Conservation (phyloP, 2,797 vertebrate species). For the Momotus momota region DNA sequence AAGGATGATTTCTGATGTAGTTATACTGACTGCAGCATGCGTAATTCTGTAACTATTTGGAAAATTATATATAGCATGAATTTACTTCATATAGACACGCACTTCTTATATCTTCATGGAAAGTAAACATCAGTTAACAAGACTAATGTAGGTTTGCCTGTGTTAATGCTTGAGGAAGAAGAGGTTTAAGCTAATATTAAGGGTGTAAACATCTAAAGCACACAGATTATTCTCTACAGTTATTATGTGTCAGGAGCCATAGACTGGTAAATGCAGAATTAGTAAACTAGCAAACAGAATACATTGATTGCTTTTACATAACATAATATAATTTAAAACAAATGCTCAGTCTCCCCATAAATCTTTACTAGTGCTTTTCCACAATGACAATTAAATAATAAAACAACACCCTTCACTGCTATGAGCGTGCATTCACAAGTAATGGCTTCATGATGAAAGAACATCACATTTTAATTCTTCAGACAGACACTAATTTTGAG, state of each 20-base stretch:
- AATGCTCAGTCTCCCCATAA: constrained; percentile 8
- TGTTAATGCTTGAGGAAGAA: background rate
- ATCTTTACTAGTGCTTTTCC: constrained; percentile 24
- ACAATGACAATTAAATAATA: constrained; percentile 25
- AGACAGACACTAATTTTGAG: constrained; percentile 51
- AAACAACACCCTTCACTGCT: background rate
- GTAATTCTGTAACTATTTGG: background rate
- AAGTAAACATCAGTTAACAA: background rate
- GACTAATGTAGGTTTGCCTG: background rate
- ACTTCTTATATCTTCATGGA: background rate
- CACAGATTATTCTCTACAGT: background rate
- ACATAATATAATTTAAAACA: constrained; percentile 25
- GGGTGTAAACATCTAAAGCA: background rate
- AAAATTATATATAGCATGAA: background rate
- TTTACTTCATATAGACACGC: background rate
- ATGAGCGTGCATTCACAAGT: background rate
- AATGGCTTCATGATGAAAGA: constrained; percentile 37
- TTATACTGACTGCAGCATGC: background rate
- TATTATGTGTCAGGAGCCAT: background rate
- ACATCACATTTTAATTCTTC: constrained; percentile 51
- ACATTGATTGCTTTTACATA: constrained; percentile 26
- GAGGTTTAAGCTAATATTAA: background rate
- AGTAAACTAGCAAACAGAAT: constrained; percentile 22
- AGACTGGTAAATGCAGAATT: constrained; percentile 14
- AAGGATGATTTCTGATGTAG: background rate